Percentiles rank a stretch among this genome's conserved stretches.
These are phyloP conservation scores for Hylaeus anthracinus DNA, from an alignment of 1,140 invertebrate genomes.

Conservation along the genomic window DNA sequence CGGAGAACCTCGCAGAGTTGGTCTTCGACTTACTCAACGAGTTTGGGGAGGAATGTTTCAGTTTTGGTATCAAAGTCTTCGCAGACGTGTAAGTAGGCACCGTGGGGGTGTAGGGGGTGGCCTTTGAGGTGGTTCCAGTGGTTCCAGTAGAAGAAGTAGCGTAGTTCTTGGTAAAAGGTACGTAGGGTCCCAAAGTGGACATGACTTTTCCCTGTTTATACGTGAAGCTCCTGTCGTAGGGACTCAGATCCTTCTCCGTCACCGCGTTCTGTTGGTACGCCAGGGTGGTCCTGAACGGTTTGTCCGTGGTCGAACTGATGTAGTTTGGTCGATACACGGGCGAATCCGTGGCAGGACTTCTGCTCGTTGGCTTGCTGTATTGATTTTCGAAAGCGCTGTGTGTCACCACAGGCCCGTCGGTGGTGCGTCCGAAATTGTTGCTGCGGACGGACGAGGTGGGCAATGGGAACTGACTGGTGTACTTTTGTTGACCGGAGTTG, in stretches of 20 bases:
- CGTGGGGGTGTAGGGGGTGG: constrained; percentile 67
- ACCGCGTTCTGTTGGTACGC: constrained; percentile 44
- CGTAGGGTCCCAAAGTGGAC: constrained; percentile 74
- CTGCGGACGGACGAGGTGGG: not conserved
- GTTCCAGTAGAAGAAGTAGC: constrained; percentile 60
- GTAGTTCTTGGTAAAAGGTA: constrained; percentile 78
- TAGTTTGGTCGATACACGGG: constrained; percentile 66
- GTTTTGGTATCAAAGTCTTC: constrained; percentile 61
- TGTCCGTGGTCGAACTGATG: constrained; percentile 70
- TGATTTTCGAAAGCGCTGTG: constrained; percentile 15
- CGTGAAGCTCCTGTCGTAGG: constrained; percentile 73
- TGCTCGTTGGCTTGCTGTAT: constrained; percentile 30
- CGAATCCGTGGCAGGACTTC: constrained; percentile 47
- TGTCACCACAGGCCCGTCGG: not conserved
- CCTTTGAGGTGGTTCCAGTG: constrained; percentile 52
- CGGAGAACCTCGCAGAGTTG: constrained; percentile 42
- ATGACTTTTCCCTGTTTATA: constrained; percentile 73
- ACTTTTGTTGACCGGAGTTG: not conserved
- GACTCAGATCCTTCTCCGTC: constrained; percentile 64
- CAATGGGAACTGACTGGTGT: not conserved
- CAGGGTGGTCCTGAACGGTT: constrained; percentile 61
- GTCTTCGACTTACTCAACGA: not conserved
- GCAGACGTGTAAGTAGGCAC: constrained; percentile 62
- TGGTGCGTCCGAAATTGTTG: not conserved
- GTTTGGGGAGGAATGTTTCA: constrained; percentile 50